These are phyloP conservation scores for Sinocyclocheilus grahami DNA, from an alignment of 2,113 vertebrate genomes.

Conservation along the genomic window DNA sequence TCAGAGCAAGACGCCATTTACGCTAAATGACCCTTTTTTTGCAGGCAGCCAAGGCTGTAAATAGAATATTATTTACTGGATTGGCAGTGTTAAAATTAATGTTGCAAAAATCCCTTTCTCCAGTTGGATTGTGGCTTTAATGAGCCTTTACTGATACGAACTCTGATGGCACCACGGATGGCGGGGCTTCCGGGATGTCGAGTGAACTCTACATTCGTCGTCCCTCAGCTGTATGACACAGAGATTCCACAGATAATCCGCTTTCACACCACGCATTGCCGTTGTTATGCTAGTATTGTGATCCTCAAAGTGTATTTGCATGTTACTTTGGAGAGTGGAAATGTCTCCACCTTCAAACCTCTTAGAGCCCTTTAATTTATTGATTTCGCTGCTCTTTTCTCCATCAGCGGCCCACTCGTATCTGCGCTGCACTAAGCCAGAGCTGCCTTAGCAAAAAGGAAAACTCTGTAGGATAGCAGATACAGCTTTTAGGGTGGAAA, in stretches of 20 bases:
- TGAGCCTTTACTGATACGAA: constrained; percentile 83
- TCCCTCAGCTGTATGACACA: constrained; percentile 63
- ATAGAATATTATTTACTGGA: constrained; percentile 84
- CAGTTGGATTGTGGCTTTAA: constrained; percentile 81
- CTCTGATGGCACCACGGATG: constrained; percentile 72
- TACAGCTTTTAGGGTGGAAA: constrained; percentile 26
- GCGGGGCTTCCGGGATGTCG: constrained; percentile 69
- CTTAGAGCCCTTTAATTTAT: constrained; percentile 66
- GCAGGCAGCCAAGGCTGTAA: constrained; percentile 74
- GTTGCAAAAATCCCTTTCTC: constrained; percentile 81
- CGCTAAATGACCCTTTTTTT: constrained; percentile 56
- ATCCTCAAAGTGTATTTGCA: constrained; percentile 68
- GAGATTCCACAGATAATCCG: constrained; percentile 60
- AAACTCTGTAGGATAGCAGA: constrained; percentile 49
- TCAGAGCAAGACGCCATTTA: constrained; percentile 58
- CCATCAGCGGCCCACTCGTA: constrained; percentile 56
- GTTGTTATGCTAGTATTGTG: constrained; percentile 33
- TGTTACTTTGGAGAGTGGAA: constrained; percentile 64
- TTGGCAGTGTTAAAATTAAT: constrained; percentile 86
- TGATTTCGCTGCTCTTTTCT: constrained; percentile 65
- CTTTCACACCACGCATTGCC: constrained; percentile 45
- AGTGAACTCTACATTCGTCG: constrained; percentile 64
- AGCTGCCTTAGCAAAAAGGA: constrained; percentile 54
- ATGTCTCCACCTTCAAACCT: constrained; percentile 61
- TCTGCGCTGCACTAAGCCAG: constrained; percentile 57